Base-by-base conservation (phyloP, 2,113 vertebrate species). In the Falco punctatus region DNA sequence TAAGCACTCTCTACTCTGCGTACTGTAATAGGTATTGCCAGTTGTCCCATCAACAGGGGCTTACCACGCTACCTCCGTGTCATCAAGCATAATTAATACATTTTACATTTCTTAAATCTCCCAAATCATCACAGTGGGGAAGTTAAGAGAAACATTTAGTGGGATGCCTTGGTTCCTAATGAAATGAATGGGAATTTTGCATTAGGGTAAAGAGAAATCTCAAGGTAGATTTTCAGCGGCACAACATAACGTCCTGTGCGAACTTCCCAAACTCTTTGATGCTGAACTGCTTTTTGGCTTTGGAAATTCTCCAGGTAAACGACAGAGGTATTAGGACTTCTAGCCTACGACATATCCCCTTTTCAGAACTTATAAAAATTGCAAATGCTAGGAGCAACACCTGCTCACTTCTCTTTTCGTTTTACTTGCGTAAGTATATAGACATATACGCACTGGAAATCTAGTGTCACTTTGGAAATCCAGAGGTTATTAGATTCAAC, bases 271-370 rank as follows among this genome's bases (percentile, higher is more conserved):
- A 52, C 19, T 64, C 13, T 52, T 82, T 33, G 84, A 93, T 42
- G 55, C 1, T 30, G 57, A 88, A 72, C 52, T 80, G 61, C 24
- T 61, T 77, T 91, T 92, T 51, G 74, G 38, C 42, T 95, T 90
- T 95, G 90, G 86, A 95, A 91, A 71, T 13, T 59, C 64, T 82
- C 91, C 81, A 87, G 51, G 67, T 69, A 91, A 90, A 46, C 28
- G 42, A 85, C 70, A 70, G 62, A 86, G 23, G 13, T 52, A 79
- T 75, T 52, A 72, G n/a, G 59, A 77, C 32, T 70, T 82, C 12
- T 11, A 80, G 28, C 22, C 24, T 33, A 38, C 58, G 72, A 61
- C 32, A 58, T 8, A 40, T 38, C 87, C 62, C 49, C 54, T 84
- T 66, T 81, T 30, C 73, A 87, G 70, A 57, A 75, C 44, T 54